Conservation (phyloP, 1,140 invertebrate genomes). For the Hesperophylax magnus region DNA sequence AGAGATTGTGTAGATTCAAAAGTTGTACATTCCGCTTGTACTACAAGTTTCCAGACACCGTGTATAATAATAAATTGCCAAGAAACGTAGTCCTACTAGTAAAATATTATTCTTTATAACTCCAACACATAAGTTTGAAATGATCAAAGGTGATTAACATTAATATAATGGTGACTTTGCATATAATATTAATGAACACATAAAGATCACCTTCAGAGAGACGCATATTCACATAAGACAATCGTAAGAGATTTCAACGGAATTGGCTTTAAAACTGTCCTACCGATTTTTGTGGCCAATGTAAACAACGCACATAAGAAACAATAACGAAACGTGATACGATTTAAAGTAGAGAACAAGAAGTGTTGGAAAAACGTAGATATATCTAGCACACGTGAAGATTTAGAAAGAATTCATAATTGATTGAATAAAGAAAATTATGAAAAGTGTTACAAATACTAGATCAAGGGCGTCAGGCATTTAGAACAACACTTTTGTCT, state of each 20-base stretch:
- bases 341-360: neutral
- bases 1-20: no score
- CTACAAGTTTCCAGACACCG: no score
- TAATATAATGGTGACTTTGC: slow-evolving; percentile 17
- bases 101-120: slow-evolving; percentile 17
- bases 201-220: slow-evolving; percentile 25
- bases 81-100: neutral
- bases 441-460: no score
- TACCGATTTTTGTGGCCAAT: neutral
- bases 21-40: no score
- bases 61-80: neutral
- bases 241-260: neutral
- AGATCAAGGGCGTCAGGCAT: no score
- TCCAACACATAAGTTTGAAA: neutral
- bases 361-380: neutral
- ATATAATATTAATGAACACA: slow-evolving; percentile 32
- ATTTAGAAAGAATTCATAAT: no score
- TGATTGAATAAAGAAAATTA: no score
- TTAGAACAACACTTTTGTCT: no score
- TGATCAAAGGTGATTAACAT: neutral
- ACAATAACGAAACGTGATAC: neutral
- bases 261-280: neutral
- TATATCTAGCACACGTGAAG: no score
- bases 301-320: neutral
- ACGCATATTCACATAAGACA: neutral